phyloP scores from a whole-genome alignment of 2,113 vertebrate genomes.

The Pelecanoides urinatrix region DNA sequence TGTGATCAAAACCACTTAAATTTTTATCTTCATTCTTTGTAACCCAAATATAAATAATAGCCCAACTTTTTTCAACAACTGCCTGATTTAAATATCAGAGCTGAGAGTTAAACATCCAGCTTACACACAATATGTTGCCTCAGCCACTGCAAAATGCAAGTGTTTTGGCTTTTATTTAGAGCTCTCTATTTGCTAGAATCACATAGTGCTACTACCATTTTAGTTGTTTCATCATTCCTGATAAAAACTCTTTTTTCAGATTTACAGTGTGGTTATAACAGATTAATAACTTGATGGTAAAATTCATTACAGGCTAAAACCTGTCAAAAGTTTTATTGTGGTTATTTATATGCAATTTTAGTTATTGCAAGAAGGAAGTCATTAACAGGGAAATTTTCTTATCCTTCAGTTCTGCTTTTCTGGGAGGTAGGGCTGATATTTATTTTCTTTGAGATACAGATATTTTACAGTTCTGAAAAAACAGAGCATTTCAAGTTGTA shows the following conservation, averaged over 20 bases:
- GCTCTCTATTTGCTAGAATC: not conserved
- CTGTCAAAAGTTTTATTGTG: not conserved
- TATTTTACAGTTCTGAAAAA: not conserved
- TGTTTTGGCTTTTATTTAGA: not conserved
- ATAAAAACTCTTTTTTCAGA: not conserved
- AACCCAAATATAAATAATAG: slow-evolving; percentile 24
- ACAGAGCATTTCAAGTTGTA: not conserved
- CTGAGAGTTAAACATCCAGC: not conserved
- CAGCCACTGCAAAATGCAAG: not conserved
- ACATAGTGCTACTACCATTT: not conserved
- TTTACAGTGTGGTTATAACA: not conserved
- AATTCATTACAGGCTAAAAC: not conserved
- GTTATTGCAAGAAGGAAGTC: not conserved
- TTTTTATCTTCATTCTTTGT: slow-evolving; percentile 28
- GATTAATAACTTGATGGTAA: not conserved
- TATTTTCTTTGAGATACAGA: not conserved
- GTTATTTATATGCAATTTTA: not conserved
- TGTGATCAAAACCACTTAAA: slow-evolving; percentile 29
- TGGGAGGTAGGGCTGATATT: not conserved
- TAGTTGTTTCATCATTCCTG: not conserved
- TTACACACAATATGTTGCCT: not conserved
- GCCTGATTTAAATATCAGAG: slow-evolving; percentile 29
- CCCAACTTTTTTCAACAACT: not conserved
- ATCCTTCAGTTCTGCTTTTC: not conserved
- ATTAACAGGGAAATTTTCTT: not conserved